Evolutionary conservation across 2,888 invertebrate species (phyloP).

Genomic region (Congeria kusceri): DNA sequence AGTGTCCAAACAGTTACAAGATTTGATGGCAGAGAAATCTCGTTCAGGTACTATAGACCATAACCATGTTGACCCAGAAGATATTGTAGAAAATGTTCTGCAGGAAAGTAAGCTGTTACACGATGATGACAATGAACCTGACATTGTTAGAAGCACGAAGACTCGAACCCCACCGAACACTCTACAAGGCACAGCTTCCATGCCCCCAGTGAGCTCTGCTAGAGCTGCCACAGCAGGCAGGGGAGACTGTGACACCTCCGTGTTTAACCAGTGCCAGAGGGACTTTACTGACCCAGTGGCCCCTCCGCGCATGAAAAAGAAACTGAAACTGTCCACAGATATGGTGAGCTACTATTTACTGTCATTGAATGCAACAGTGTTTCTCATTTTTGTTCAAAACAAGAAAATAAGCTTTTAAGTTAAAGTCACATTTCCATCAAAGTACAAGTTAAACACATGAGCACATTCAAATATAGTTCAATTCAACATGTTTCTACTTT

Average conservation of each 20-base stretch:
- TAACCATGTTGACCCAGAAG: constrained; percentile 55
- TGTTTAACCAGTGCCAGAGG: too few relatives aligned
- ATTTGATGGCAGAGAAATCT: constrained; percentile 41
- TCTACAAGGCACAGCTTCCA: constrained; percentile 37
- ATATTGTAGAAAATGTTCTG: constrained; percentile 72
- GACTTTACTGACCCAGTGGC: constrained; percentile 68
- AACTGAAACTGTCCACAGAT: constrained; percentile 66
- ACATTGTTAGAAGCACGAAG: constrained; percentile 97
- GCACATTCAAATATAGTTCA: too few relatives aligned
- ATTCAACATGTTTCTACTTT: too few relatives aligned
- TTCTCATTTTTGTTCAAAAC: too few relatives aligned
- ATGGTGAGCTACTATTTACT: background rate
- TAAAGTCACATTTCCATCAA: too few relatives aligned
- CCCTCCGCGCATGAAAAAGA: constrained; percentile 79
- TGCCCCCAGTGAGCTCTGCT: constrained; percentile 9
- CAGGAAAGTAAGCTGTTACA: constrained; percentile 68
- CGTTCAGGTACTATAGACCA: constrained; percentile 46
- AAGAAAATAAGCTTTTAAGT: too few relatives aligned
- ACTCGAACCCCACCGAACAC: constrained; percentile 77
- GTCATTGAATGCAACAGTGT: too few relatives aligned
- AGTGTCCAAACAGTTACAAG: constrained; percentile 57
- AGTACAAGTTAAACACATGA: too few relatives aligned
- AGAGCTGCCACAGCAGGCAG: background rate
- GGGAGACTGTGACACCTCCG: constrained; percentile 3
- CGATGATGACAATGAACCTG: constrained; percentile 89